Percentiles rank a stretch among this genome's conserved stretches.
Evolutionary conservation across 2,888 invertebrate species (phyloP).

Genomic region (Heteropelma amictum): DNA sequence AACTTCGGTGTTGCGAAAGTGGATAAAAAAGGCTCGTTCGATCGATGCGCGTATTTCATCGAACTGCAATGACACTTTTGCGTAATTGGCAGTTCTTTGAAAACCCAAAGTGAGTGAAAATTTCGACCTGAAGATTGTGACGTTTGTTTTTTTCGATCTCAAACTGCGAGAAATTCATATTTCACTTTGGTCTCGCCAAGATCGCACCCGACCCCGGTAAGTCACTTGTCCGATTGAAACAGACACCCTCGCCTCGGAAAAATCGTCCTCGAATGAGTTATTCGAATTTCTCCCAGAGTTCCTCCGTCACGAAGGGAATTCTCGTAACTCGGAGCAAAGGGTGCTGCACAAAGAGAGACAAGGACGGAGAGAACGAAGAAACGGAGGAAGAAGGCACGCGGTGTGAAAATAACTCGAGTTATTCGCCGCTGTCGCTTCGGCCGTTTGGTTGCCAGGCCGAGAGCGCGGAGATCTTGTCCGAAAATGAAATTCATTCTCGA

Average conservation of each 20-base stretch:
- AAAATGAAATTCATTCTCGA: constrained; percentile 66
- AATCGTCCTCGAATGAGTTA: constrained; percentile 15
- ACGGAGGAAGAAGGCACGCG: constrained; percentile 12
- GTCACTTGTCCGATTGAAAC: too few species aligned
- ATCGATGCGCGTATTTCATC: too few species aligned
- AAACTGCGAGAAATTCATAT: too few species aligned
- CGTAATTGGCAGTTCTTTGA: too few species aligned
- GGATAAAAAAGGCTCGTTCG: too few species aligned
- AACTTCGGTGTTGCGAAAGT: too few species aligned
- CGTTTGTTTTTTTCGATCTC: too few species aligned
- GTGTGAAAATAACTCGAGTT: constrained; percentile 53
- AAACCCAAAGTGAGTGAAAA: too few species aligned
- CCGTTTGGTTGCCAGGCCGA: constrained; percentile 51
- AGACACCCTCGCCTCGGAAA: not conserved
- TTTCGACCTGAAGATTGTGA: too few species aligned
- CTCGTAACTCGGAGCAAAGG: not conserved
- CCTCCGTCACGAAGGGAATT: not conserved
- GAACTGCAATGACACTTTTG: too few species aligned
- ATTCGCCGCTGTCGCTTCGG: constrained; percentile 29
- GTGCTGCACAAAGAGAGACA: not conserved
- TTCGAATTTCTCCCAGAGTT: not conserved
- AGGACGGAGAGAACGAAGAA: not conserved
- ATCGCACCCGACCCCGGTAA: too few species aligned
- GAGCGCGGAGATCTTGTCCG: constrained; percentile 43
- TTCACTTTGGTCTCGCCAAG: too few species aligned